Evolutionary conservation across 1,140 invertebrate species (phyloP).

Genomic region (Vanessa atalanta): DNA sequence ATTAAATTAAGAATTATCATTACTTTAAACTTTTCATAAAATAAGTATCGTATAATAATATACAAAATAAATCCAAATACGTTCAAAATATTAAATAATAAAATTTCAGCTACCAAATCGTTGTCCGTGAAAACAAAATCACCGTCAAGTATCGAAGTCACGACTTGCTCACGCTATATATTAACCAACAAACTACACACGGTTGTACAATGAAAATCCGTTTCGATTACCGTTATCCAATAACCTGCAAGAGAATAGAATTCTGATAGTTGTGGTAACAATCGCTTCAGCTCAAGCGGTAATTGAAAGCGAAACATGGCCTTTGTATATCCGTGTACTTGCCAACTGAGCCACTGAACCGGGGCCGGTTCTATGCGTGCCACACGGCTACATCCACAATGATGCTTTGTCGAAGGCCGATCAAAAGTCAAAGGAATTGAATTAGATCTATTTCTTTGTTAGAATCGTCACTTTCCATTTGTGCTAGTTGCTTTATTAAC

Average conservation of each 20-base stretch:
- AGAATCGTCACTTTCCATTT: too few relatives aligned
- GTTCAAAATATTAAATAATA: too few relatives aligned
- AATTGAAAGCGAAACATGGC: slow-evolving; percentile 6
- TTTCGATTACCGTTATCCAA: slow-evolving; percentile 2
- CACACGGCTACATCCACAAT: not conserved
- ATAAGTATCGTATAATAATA: too few relatives aligned
- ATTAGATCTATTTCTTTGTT: not conserved
- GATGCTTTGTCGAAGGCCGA: not conserved
- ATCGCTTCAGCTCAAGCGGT: slow-evolving; percentile 7
- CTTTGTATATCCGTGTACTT: not conserved
- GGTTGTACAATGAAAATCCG: not conserved
- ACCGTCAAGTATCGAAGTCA: too few relatives aligned
- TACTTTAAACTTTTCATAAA: too few relatives aligned
- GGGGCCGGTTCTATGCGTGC: not conserved
- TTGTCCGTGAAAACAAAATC: too few relatives aligned
- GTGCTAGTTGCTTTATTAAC: too few relatives aligned
- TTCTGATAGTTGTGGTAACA: slow-evolving; percentile 9
- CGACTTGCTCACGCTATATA: not conserved
- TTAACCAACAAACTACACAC: not conserved
- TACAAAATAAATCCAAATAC: too few relatives aligned
- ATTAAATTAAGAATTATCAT: too few relatives aligned
- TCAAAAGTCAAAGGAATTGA: not conserved
- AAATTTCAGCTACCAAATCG: too few relatives aligned
- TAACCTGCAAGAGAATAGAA: not conserved
- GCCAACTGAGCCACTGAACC: not conserved